Percentiles rank a stretch among this genome's conserved stretches.
phyloP scores from a whole-genome alignment of 1,140 invertebrate species.

The fruit fly (Drosophila melanogaster) region Release_6_plus_ISO1_MT NT_033779.5:16282001-16282500 shows the following conservation, averaged over 20 bases:
- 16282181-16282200: constrained; percentile 49
- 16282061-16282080: constrained; percentile 80
- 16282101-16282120: constrained; percentile 56
- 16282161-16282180: constrained; percentile 25
- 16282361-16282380: constrained; percentile 42
- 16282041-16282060: constrained; percentile 47
- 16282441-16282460: background rate
- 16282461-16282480: constrained; percentile 17
- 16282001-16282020: background rate
- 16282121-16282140: constrained; percentile 30
- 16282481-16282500: constrained; percentile 3
- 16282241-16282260: background rate
- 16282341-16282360: constrained; percentile 52
- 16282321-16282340: constrained; percentile 28
- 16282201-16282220: constrained; percentile 26
- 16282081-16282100: constrained; percentile 77
- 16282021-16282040: constrained; percentile 47
- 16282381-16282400: constrained; percentile 45
- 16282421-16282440: constrained; percentile 39
- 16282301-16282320: constrained; percentile 25
- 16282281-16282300: constrained; percentile 46
- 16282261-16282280: constrained; percentile 16
- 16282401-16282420: constrained; percentile 33
- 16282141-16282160: background rate
- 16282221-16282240: constrained; percentile 16